Evolutionary conservation across 2,113 vertebrate genomes (phyloP), one percentile per base, ranked within the genome.

Genomic region (Sterrhoptilus dennistouni): DNA sequence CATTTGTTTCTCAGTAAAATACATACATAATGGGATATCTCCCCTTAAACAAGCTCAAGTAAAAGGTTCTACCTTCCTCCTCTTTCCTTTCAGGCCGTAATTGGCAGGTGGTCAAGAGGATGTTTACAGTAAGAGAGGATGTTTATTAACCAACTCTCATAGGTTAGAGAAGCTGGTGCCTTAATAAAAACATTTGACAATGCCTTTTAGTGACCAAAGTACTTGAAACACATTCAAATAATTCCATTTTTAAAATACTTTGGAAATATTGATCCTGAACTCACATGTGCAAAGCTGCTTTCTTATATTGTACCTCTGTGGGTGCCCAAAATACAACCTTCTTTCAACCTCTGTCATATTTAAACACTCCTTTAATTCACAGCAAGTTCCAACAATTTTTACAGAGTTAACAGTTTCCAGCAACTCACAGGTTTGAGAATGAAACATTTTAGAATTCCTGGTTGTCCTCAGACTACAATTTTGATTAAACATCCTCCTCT

Each of bases 81-180:
- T 70, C 44, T 59, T 90, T 93, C 54, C 71, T 92, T 72, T 94
- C 79, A 86, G 64, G 20, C 29, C 49, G 68, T 15, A 54, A 50
- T 5, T 90, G 90, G 89, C 87, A 97, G 54, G 63, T 35, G 19
- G 57, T 72, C 94, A 96, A 94, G 59, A 90, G 90, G 76, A 96
- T 94, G 93, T 97, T 96, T 97, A 96, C 14, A 94, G 52, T 36
- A 83, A 86, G 17, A 80, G 45, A 86, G 96, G 95, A 97, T 96
- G 95, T 96, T 97, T 97, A 96, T 66, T 66, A 63, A 94, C 69
- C 64, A 85, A 17, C 50, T 25, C 90, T 74, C 71, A 77, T 11
- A 77, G 68, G 54, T 63, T 80, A 65, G 57, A 80, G 52, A 64
- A 61, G 52, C 38, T 52, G 47, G 28, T 90, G 85, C 79, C 63